phyloP scores from a whole-genome alignment of 2,888 invertebrate species.

The Phyllotreta striolata region DNA sequence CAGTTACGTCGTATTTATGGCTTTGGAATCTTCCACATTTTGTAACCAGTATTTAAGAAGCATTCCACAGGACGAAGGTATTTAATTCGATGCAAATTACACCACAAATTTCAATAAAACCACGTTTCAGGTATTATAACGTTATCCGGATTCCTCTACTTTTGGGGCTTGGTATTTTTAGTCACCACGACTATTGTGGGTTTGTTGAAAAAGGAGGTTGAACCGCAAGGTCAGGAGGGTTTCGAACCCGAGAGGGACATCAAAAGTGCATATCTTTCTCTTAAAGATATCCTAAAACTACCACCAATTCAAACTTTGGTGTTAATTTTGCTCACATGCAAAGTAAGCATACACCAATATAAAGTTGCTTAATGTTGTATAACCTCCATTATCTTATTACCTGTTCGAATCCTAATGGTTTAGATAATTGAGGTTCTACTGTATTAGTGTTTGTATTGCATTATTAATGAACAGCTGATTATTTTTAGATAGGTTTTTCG shows the following conservation, averaged over 20 bases:
- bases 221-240: slow-evolving; percentile 60
- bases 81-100: too few relatives aligned
- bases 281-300: slow-evolving; percentile 84
- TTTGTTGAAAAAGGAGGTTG: slow-evolving; percentile 83
- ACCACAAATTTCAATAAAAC: slow-evolving; percentile 14
- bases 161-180: slow-evolving; percentile 95
- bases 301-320: slow-evolving; percentile 82
- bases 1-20: slow-evolving; percentile 95
- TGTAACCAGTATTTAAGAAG: slow-evolving; percentile 91
- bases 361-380: too few relatives aligned
- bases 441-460: too few relatives aligned
- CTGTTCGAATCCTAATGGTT: too few relatives aligned
- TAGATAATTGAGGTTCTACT: too few relatives aligned
- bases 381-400: neutral
- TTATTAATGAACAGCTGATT: too few relatives aligned
- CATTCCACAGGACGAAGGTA: slow-evolving; percentile 74
- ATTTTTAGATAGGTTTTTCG: slow-evolving; percentile 59
- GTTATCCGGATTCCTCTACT: slow-evolving; percentile 81
- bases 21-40: slow-evolving; percentile 94
- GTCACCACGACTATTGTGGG: slow-evolving; percentile 89
- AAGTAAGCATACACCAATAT: slow-evolving; percentile 66
- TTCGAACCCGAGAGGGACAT: slow-evolving; percentile 63
- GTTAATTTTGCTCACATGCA: slow-evolving; percentile 85
- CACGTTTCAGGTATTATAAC: slow-evolving; percentile 56
- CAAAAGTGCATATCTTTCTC: slow-evolving; percentile 80